Conservation (phyloP, 2,888 invertebrate species). For the Drosophila mimica region DNA sequence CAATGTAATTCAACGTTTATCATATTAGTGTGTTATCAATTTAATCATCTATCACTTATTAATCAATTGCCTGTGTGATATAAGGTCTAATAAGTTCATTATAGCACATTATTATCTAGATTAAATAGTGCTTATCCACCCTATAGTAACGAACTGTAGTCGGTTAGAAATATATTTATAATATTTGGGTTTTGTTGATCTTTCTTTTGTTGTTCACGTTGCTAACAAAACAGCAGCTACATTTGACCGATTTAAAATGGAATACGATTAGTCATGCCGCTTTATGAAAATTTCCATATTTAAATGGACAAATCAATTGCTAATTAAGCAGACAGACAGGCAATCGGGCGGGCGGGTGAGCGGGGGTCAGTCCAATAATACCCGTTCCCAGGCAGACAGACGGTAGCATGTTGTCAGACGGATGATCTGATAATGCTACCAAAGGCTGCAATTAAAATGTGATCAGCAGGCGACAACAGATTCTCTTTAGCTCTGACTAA, state of each 20-base stretch:
- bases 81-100: slow-evolving; percentile 28
- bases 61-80: slow-evolving; percentile 34
- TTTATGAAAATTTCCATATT: slow-evolving; percentile 66
- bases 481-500: slow-evolving; percentile 24
- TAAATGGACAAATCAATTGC: slow-evolving; percentile 70
- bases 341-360: too few relatives aligned
- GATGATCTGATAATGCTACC: slow-evolving; percentile 38
- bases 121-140: slow-evolving; percentile 38
- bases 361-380: slow-evolving; percentile 5
- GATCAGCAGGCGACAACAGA: slow-evolving; percentile 63
- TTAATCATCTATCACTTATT: slow-evolving; percentile 37
- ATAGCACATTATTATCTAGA: slow-evolving; percentile 37
- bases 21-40: slow-evolving; percentile 29
- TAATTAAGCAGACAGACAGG: slow-evolving; percentile 57
- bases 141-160: background rate
- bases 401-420: slow-evolving; percentile 53
- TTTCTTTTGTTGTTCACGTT: background rate
- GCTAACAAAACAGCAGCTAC: slow-evolving; percentile 8
- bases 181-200: slow-evolving; percentile 1
- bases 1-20: slow-evolving; percentile 25
- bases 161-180: background rate
- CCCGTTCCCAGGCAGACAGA: slow-evolving; percentile 24
- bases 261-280: slow-evolving; percentile 65
- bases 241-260: slow-evolving; percentile 49
- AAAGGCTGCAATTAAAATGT: slow-evolving; percentile 72